These are phyloP conservation scores for Gadus chalcogrammus DNA, from an alignment of 2,113 vertebrate species.

Conservation along the genomic window DNA sequence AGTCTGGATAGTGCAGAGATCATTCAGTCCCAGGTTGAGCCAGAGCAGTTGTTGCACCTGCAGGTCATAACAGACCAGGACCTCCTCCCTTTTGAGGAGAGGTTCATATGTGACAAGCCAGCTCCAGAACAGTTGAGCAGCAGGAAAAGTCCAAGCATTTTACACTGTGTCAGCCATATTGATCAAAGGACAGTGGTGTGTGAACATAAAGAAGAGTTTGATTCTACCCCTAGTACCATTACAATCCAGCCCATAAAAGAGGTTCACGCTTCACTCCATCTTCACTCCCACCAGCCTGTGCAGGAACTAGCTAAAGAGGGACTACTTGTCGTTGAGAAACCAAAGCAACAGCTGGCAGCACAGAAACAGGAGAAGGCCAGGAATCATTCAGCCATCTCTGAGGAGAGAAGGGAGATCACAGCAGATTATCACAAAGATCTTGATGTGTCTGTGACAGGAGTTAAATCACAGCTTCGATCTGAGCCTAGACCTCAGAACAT, in stretches of 20 bases:
- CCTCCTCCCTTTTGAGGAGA: constrained; percentile 67
- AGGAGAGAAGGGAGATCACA: constrained; percentile 69
- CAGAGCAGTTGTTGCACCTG: constrained; percentile 67
- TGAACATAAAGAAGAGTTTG: constrained; percentile 65
- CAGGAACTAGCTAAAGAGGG: constrained; percentile 76
- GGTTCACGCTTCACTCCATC: constrained; percentile 60
- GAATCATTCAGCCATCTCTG: constrained; percentile 56
- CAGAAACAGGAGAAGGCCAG: constrained; percentile 74
- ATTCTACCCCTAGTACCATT: constrained; percentile 42
- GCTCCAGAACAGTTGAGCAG: constrained; percentile 48
- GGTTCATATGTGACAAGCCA: constrained; percentile 69
- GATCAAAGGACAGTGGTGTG: constrained; percentile 64
- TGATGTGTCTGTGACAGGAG: constrained; percentile 56
- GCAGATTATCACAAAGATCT: constrained; percentile 68
- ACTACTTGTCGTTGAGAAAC: constrained; percentile 60
- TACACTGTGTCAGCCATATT: constrained; percentile 65
- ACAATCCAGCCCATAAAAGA: constrained; percentile 64
- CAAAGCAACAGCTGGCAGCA: constrained; percentile 59
- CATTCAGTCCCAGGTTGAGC: constrained; percentile 61
- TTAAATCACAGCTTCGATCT: constrained; percentile 53
- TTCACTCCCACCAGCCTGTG: constrained; percentile 65
- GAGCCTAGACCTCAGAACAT: constrained; percentile 64
- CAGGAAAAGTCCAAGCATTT: constrained; percentile 66
- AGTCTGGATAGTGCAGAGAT: constrained; percentile 57
- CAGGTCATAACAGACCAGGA: constrained; percentile 73